Percentiles rank a stretch among this genome's conserved stretches.
Conservation (phyloP, 2,113 vertebrate genomes). For the Mormyrus iriodes region DNA sequence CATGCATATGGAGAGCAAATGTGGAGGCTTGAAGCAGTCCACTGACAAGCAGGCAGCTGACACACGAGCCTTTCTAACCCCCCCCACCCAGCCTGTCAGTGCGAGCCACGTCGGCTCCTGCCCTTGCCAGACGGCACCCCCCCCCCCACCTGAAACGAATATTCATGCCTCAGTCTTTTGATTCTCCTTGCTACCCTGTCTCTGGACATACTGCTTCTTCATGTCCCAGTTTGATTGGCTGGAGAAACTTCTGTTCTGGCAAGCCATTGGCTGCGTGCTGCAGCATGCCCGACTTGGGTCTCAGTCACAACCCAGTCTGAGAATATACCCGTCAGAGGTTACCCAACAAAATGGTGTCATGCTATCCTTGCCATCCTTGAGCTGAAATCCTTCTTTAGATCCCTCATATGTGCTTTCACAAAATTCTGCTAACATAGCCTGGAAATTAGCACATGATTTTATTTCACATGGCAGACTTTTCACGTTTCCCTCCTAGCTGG, state of each 20-base stretch:
- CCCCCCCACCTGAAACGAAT: constrained; percentile 46
- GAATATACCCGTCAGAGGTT: background rate
- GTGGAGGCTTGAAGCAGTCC: constrained; percentile 60
- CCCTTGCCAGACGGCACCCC: constrained; percentile 55
- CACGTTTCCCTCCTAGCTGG: background rate
- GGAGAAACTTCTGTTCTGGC: background rate
- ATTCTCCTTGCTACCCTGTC: background rate
- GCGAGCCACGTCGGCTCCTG: constrained; percentile 66
- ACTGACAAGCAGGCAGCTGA: constrained; percentile 66
- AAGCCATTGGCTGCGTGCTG: background rate
- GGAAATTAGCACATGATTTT: background rate
- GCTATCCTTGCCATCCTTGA: background rate
- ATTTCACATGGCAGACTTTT: background rate
- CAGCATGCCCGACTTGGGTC: background rate
- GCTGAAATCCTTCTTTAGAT: background rate
- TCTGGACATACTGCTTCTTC: background rate
- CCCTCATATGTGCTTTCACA: background rate
- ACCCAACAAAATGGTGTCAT: background rate
- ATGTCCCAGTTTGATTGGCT: background rate
- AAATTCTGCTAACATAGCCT: background rate
- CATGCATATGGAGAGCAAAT: constrained; percentile 54
- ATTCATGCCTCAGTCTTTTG: constrained; percentile 20
- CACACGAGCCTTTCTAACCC: constrained; percentile 23
- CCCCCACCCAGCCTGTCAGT: constrained; percentile 36
- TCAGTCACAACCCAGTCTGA: background rate